Base-by-base conservation (phyloP, 2,797 vertebrate species). In the Dermochelys coriacea region DNA sequence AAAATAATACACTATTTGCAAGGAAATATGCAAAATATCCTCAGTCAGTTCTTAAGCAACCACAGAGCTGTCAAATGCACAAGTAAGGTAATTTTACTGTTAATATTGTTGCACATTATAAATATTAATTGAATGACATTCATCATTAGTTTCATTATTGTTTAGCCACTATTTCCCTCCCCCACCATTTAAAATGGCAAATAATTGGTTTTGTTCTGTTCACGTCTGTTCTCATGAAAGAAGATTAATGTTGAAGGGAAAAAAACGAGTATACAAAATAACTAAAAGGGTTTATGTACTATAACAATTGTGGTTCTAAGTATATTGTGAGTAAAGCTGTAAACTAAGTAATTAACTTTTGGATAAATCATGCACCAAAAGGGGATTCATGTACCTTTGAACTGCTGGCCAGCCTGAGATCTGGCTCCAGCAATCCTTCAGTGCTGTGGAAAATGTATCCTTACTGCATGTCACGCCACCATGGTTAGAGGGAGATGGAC, bases 91-190 rank as follows among this genome's bases (percentile, higher is more conserved):
- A 97, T 97, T 97, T 90, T 93, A 88, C 88, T 95, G 96, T 95
- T 98, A 94, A 92, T 97, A 94, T 94, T 97, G 79, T 84, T 93
- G 81, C 95, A 96, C 8, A 27, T 96, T 95, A 88, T 97, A 96
- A 97, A 96, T 96, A 96, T 97, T 97, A 98, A 97, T 97, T 97
- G 93, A 93, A 94, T 91, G 90, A 92, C 95, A 97, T 97, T 98
- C 96, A 94, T 88, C 95, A 94, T 94, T 94, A 96, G 84, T 96
- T 97, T 93, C 91, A 94, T 93, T 96, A 94, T 97, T 97, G 95
- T 97, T 98, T 92, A 96, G 90, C 21, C 16, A 95, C 84, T 84
- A 93, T 91, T 90, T 85, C 94, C 93, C 79, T 55, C 21, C 37
- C 21, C 84, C 88, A n/a, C 19, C 18, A 71, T 95, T 92, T 82